phyloP scores from a whole-genome alignment of 2,113 vertebrate species.

The Willisornis vidua region DNA sequence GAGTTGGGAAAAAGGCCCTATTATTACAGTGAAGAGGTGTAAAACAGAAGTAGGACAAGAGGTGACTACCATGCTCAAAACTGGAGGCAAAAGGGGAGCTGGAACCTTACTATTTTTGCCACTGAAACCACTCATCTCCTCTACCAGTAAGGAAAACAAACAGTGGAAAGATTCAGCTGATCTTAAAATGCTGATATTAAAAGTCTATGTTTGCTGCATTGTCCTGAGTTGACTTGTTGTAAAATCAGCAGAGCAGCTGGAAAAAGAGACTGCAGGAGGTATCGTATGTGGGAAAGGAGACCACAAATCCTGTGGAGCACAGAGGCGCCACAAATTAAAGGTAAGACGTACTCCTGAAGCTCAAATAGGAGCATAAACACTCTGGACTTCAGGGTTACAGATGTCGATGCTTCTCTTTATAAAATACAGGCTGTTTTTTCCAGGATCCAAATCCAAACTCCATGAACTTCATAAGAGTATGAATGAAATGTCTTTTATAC shows the following conservation, averaged over 20 bases:
- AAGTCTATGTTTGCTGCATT: background rate
- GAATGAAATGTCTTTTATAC: background rate
- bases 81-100: background rate
- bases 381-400: background rate
- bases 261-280: background rate
- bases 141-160: background rate
- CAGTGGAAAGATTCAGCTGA: background rate
- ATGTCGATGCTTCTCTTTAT: background rate
- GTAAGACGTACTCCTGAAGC: background rate
- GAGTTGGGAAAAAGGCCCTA: background rate
- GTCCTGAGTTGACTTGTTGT: background rate
- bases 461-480: background rate
- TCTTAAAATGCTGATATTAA: background rate
- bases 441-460: background rate
- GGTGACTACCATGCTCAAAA: background rate
- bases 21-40: background rate
- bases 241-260: background rate
- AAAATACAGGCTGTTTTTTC: background rate
- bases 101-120: background rate
- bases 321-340: background rate
- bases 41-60: background rate
- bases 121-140: conserved; percentile 19
- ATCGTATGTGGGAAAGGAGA: background rate
- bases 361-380: background rate
- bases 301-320: background rate